phyloP scores from a whole-genome alignment of 2,113 vertebrate genomes.

The Ceuthmochares aereus region DNA sequence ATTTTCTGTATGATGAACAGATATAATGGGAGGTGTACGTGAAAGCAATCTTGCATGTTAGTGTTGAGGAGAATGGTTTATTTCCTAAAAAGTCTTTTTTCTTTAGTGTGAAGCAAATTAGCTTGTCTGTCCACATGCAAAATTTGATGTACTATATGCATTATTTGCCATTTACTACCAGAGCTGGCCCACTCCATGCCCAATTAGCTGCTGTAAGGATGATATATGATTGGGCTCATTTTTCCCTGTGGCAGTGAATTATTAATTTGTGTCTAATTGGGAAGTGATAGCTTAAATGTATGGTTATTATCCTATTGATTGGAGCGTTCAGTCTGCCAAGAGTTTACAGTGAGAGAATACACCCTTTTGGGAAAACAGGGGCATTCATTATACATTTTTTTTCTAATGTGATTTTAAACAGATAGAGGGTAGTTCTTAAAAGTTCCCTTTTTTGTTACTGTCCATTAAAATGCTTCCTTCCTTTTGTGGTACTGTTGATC shows the following conservation, averaged over 20 bases:
- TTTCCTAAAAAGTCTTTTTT: background rate
- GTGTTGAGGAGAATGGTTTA: conserved; percentile 1
- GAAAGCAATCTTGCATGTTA: conserved; percentile 8
- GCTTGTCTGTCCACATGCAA: conserved; percentile 74
- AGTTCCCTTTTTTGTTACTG: background rate
- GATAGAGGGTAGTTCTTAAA: background rate
- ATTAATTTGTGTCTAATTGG: conserved; percentile 73
- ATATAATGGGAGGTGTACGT: conserved; percentile 69
- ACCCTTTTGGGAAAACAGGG: background rate
- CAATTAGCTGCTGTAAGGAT: conserved; percentile 2
- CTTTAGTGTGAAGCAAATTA: conserved; percentile 35
- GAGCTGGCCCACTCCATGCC: background rate
- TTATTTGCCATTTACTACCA: conserved; percentile 77
- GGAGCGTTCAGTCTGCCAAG: background rate
- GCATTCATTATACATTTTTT: background rate
- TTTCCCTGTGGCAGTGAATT: background rate
- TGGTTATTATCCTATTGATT: background rate
- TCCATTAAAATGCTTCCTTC: background rate
- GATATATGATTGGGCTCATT: background rate
- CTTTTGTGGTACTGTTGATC: background rate
- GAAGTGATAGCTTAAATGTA: conserved; percentile 40
- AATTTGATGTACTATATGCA: conserved; percentile 79
- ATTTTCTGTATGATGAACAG: conserved; percentile 68
- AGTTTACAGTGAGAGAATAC: background rate
- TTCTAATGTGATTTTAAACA: background rate